These are phyloP conservation scores for Isurus oxyrinchus DNA, from an alignment of 2,113 vertebrate genomes.

Conservation along the genomic window DNA sequence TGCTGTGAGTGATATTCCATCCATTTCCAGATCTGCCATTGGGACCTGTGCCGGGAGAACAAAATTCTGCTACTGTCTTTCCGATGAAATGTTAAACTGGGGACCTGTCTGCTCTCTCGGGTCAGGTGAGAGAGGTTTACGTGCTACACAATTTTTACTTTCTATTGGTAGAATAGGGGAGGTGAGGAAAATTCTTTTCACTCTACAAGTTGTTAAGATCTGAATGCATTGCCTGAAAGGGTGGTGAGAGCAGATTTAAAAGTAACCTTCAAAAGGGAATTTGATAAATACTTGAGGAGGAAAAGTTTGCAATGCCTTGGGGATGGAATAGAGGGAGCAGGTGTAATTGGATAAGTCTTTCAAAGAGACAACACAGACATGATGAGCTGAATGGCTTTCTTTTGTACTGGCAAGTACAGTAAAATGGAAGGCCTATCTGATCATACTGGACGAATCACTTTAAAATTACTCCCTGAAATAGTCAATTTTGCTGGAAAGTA, in stretches of 20 bases:
- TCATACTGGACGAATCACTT: neutral
- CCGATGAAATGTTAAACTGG: too few relatives aligned
- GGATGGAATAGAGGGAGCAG: neutral
- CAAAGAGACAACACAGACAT: neutral
- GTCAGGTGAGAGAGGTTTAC: neutral
- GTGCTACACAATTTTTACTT: neutral
- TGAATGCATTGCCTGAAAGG: neutral
- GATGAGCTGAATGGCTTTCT: neutral
- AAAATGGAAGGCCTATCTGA: neutral
- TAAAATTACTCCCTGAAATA: neutral
- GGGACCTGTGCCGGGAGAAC: too few relatives aligned
- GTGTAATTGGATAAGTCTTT: neutral
- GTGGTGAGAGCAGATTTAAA: neutral
- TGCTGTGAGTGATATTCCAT: too few relatives aligned
- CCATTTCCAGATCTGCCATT: too few relatives aligned
- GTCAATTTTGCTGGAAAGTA: neutral
- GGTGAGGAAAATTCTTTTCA: neutral
- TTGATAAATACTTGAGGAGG: neutral
- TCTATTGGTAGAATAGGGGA: neutral
- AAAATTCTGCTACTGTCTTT: too few relatives aligned
- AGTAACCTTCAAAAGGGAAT: neutral
- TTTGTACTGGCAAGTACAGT: neutral
- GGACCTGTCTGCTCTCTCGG: too few relatives aligned
- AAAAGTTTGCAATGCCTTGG: neutral
- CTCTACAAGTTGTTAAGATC: neutral